Evolutionary conservation across 2,113 vertebrate genomes (phyloP).

Genomic region (Galbula dea): DNA sequence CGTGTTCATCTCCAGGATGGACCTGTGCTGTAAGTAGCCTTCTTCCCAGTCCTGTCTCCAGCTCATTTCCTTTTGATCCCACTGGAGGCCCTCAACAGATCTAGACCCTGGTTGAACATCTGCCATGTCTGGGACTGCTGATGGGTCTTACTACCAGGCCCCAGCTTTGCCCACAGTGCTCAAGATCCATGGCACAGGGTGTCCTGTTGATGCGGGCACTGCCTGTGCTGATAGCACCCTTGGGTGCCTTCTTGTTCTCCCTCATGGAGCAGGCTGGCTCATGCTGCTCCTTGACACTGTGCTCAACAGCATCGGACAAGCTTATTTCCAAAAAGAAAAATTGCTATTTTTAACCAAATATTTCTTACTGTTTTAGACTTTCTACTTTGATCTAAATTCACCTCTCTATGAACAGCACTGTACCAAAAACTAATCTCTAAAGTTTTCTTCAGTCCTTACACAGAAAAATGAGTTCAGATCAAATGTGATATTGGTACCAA

Average conservation of each 20-base stretch:
- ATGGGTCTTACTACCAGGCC: neutral
- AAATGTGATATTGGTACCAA: neutral
- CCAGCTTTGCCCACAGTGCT: too few relatives aligned
- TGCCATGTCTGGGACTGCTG: neutral
- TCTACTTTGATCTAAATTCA: neutral
- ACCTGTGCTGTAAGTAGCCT: fast-evolving
- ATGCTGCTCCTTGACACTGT: fast-evolving
- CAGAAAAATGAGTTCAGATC: neutral
- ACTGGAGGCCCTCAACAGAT: neutral
- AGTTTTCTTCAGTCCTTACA: neutral
- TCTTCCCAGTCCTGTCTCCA: neutral
- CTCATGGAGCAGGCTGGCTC: fast-evolving
- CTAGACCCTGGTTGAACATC: neutral
- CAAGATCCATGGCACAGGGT: fast-evolving
- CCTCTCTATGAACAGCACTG: neutral
- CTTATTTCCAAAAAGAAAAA: neutral
- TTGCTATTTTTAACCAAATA: neutral
- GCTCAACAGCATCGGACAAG: neutral
- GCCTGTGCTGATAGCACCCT: neutral
- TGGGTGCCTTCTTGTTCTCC: neutral
- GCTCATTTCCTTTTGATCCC: neutral
- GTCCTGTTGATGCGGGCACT: too few relatives aligned
- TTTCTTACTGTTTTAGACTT: neutral
- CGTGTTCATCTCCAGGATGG: neutral
- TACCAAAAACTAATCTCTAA: neutral